phyloP scores from a whole-genome alignment of 2,888 invertebrate genomes.

The Megastigmus dorsalis region DNA sequence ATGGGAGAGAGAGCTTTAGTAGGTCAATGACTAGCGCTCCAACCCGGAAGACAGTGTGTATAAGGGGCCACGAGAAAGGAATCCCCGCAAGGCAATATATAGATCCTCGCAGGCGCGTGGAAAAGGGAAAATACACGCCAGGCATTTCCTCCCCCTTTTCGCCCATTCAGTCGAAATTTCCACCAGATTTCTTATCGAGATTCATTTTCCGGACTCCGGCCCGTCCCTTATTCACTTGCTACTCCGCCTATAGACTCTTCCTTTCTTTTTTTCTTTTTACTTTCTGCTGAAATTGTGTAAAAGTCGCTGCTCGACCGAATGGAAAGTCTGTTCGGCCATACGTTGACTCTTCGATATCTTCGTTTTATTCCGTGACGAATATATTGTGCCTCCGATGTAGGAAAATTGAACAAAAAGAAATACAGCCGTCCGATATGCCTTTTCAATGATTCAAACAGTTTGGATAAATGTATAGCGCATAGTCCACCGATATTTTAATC shows the following conservation, averaged over 20 bases:
- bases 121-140: constrained; percentile 20
- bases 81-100: not conserved
- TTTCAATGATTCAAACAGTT: too few species aligned
- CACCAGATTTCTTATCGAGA: constrained; percentile 16
- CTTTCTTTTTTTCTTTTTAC: not conserved
- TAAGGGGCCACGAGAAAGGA: not conserved
- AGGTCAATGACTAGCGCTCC: constrained; percentile 19
- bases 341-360: too few species aligned
- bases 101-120: not conserved
- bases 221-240: not conserved
- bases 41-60: not conserved
- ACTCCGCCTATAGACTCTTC: not conserved
- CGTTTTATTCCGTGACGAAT: too few species aligned
- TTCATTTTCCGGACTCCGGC: not conserved
- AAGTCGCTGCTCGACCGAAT: not conserved
- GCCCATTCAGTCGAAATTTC: constrained; percentile 10
- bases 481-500: too few species aligned
- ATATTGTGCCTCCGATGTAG: not conserved
- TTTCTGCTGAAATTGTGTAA: constrained; percentile 3
- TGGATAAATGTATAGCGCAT: too few species aligned
- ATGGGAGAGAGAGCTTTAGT: not conserved
- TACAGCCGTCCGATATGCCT: too few species aligned
- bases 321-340: too few species aligned
- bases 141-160: not conserved
- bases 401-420: not conserved